Conservation (phyloP, 1,140 invertebrate species). For the Bathynomus jamesi region DNA sequence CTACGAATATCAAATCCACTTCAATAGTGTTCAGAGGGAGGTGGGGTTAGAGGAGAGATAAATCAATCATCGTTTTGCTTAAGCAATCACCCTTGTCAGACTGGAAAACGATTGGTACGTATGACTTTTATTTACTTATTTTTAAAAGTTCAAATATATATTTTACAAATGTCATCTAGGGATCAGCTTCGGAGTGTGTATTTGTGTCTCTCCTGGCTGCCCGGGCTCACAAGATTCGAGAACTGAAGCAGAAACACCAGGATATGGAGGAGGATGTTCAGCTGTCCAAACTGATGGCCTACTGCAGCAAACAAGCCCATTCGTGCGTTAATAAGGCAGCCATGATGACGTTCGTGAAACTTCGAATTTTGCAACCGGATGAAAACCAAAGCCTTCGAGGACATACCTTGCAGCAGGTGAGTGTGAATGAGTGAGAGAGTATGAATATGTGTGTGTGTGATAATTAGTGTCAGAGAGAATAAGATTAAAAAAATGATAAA, state of each 20-base stretch:
- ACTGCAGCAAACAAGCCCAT: constrained; percentile 80
- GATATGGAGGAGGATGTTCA: constrained; percentile 89
- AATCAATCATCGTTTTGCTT: too few relatives aligned
- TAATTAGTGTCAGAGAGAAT: too few relatives aligned
- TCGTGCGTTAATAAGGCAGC: constrained; percentile 99
- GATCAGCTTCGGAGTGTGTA: constrained; percentile 95
- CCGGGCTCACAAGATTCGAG: constrained; percentile 81
- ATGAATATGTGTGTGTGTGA: neutral
- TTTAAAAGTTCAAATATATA: too few relatives aligned
- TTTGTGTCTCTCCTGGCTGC: constrained; percentile 92
- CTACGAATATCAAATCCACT: too few relatives aligned
- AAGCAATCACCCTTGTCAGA: too few relatives aligned
- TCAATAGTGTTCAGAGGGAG: too few relatives aligned
- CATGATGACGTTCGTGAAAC: constrained; percentile 96
- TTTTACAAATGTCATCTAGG: too few relatives aligned
- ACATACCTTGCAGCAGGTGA: constrained; percentile 66
- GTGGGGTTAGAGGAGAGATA: too few relatives aligned
- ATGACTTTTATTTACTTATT: too few relatives aligned
- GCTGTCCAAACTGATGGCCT: constrained; percentile 90
- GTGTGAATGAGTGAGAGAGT: neutral
- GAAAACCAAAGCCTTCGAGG: constrained; percentile 84
- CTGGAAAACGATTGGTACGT: too few relatives aligned
- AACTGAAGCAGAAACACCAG: constrained; percentile 79
- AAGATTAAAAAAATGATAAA: too few relatives aligned
- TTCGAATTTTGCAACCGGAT: constrained; percentile 93